These are phyloP conservation scores for Babylonia areolata DNA, from an alignment of 1,140 invertebrate species.

Conservation along the genomic window DNA sequence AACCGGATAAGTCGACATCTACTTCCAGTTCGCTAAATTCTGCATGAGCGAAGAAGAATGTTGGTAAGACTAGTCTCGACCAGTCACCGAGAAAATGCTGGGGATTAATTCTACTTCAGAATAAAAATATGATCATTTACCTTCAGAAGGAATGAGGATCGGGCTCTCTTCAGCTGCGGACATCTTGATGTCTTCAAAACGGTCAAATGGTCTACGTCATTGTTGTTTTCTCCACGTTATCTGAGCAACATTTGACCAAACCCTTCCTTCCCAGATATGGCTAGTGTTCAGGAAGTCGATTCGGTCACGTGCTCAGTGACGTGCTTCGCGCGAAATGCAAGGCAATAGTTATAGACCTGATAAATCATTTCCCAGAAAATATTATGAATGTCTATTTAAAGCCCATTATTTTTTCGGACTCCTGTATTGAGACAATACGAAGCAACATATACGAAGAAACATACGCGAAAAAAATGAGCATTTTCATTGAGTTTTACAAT, in stretches of 20 bases:
- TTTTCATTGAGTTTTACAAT: no score
- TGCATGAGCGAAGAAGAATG: background rate
- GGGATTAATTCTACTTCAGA: background rate
- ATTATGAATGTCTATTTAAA: no score
- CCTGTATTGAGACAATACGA: no score
- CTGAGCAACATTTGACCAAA: background rate
- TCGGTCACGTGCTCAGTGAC: background rate
- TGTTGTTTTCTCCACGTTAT: background rate
- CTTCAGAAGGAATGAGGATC: slow-evolving; percentile 10
- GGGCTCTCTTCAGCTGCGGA: slow-evolving; percentile 8
- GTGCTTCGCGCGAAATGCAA: slow-evolving; percentile 1
- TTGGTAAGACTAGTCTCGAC: background rate
- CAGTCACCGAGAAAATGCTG: background rate
- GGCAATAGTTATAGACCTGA: no score
- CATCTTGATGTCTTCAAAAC: background rate
- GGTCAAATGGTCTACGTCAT: background rate
- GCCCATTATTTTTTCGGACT: no score
- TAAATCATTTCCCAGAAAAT: no score
- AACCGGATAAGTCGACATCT: background rate
- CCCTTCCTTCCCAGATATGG: slow-evolving; percentile 10
- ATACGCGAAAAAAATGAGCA: no score
- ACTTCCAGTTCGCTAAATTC: slow-evolving; percentile 13
- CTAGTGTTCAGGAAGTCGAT: background rate
- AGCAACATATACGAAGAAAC: no score
- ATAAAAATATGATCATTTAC: background rate